phyloP scores from a whole-genome alignment of 2,888 invertebrate genomes.

The Drosophila austrosaltans region DNA sequence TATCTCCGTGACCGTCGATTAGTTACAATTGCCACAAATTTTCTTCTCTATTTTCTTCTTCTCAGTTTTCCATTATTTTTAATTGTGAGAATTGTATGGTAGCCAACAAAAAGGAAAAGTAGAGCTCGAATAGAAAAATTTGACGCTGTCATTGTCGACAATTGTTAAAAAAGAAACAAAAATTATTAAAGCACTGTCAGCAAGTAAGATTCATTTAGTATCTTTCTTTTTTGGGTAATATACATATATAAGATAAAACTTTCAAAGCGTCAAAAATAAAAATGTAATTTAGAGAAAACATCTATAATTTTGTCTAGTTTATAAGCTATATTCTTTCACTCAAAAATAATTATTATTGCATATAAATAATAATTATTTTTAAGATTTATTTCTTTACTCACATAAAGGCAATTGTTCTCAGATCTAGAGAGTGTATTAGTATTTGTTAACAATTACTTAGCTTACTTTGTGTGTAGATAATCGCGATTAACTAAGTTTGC shows the following conservation, averaged over 20 bases:
- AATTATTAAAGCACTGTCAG: conserved; percentile 47
- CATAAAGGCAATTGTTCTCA: too few relatives aligned
- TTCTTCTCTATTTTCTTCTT: conserved; percentile 46
- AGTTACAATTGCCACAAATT: conserved; percentile 75
- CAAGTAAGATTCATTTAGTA: conserved; percentile 2
- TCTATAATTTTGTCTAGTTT: not conserved
- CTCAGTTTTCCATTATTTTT: conserved; percentile 66
- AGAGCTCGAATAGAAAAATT: conserved; percentile 13
- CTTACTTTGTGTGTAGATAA: not conserved
- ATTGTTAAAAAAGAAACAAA: conserved; percentile 58
- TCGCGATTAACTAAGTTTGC: too few relatives aligned
- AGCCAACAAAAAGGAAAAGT: conserved; percentile 57
- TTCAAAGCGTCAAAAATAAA: not conserved
- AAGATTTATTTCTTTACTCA: not conserved
- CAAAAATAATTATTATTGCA: not conserved
- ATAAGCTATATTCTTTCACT: not conserved
- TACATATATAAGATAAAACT: not conserved
- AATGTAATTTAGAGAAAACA: not conserved
- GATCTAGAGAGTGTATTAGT: not conserved
- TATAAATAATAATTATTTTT: not conserved
- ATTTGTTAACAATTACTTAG: not conserved
- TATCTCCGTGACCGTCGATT: conserved; percentile 59
- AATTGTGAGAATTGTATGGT: conserved; percentile 74
- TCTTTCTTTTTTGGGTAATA: not conserved
- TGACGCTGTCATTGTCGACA: conserved; percentile 70